Percentiles rank a stretch among this genome's conserved stretches.
Evolutionary conservation across 2,888 invertebrate species (phyloP).

Genomic region (Linyphia triangularis): DNA sequence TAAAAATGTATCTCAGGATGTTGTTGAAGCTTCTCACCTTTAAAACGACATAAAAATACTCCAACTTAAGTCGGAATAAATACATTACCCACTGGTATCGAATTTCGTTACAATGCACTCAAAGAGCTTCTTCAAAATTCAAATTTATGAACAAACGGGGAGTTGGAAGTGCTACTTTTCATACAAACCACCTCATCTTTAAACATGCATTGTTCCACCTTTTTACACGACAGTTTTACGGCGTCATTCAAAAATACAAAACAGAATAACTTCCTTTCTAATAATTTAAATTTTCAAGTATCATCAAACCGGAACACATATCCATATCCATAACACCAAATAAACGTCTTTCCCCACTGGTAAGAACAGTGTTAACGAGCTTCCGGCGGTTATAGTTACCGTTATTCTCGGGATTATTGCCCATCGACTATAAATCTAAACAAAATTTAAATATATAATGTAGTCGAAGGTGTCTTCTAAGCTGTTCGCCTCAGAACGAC

Average conservation of each 20-base stretch:
- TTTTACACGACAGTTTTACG: not conserved
- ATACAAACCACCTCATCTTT: not conserved
- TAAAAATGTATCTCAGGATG: not conserved
- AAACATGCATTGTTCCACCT: not conserved
- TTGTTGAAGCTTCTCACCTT: too few relatives aligned
- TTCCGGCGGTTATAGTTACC: not conserved
- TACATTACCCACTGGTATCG: not conserved
- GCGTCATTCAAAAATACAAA: not conserved
- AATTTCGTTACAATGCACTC: not conserved
- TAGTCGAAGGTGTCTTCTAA: not conserved
- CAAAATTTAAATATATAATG: not conserved
- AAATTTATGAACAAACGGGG: not conserved
- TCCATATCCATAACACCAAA: not conserved
- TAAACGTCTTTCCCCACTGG: not conserved
- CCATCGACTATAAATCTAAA: slow-evolving; percentile 7
- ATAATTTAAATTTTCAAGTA: not conserved
- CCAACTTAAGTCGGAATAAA: not conserved
- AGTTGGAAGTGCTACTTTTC: not conserved
- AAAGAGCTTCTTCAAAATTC: not conserved
- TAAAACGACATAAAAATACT: too few relatives aligned
- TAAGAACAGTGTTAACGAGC: not conserved
- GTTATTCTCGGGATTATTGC: not conserved
- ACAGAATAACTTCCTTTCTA: not conserved
- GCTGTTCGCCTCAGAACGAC: not conserved
- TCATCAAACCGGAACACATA: slow-evolving; percentile 5